These are phyloP conservation scores for Lota lota DNA, from an alignment of 2,113 vertebrate species.

Conservation along the genomic window DNA sequence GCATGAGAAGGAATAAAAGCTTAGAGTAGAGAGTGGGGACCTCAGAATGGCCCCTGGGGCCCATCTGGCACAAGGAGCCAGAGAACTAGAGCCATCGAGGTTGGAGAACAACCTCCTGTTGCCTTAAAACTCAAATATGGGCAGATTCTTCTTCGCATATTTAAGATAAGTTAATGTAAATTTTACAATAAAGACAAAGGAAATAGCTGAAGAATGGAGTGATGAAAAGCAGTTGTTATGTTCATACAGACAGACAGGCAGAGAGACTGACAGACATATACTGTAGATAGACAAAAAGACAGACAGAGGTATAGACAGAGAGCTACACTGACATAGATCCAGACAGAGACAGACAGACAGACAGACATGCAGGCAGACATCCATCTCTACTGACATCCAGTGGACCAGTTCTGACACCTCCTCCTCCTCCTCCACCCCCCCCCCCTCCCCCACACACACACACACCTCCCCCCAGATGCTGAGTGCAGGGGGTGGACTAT, in stretches of 20 bases:
- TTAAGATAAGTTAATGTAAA: too few species aligned
- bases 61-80: constrained; percentile 43
- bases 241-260: neutral
- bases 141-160: too few species aligned
- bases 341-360: neutral
- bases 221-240: too few species aligned
- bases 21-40: constrained; percentile 10
- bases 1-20: constrained; percentile 26
- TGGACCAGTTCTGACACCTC: neutral
- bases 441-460: too few species aligned
- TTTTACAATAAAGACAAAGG: too few species aligned
- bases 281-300: neutral
- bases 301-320: neutral
- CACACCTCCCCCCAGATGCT: too few species aligned
- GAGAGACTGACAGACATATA: neutral
- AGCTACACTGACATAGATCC: neutral
- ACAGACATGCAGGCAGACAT: neutral
- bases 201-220: too few species aligned
- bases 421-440: too few species aligned
- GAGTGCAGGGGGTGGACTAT: neutral
- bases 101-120: neutral
- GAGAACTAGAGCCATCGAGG: neutral
- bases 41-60: constrained; percentile 24
- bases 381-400: too few species aligned
- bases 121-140: neutral